phyloP scores from a whole-genome alignment of 2,113 vertebrate genomes.

The Anolis sagrei region DNA sequence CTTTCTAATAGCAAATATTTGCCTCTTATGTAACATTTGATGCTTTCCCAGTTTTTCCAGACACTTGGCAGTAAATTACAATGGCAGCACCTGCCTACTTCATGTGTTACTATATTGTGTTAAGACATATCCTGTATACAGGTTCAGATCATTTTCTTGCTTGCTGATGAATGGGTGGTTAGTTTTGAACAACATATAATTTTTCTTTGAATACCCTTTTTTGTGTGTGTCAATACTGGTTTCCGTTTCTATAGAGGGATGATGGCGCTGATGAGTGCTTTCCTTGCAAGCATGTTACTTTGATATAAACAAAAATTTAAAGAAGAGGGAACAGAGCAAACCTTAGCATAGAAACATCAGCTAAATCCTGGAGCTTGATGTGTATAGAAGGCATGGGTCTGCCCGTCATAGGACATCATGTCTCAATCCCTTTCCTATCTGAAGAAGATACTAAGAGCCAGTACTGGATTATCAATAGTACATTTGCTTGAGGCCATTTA shows the following conservation, averaged over 20 bases:
- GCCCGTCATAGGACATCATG: background rate
- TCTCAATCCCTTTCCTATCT: background rate
- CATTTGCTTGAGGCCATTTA: too few species aligned
- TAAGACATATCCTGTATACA: background rate
- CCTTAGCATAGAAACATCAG: background rate
- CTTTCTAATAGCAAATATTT: background rate
- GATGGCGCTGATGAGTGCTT: background rate
- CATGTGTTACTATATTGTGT: background rate
- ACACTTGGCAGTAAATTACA: background rate
- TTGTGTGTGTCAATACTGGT: background rate
- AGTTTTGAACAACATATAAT: background rate
- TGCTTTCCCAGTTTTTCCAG: background rate
- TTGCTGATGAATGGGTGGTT: background rate
- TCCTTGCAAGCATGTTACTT: background rate
- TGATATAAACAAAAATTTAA: background rate
- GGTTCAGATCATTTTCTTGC: background rate
- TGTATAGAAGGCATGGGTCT: background rate
- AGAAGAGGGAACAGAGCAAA: background rate
- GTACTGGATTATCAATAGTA: too few species aligned
- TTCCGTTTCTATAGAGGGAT: background rate
- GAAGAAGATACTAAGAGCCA: too few species aligned
- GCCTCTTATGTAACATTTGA: background rate
- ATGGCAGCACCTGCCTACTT: background rate
- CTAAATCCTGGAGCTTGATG: background rate
- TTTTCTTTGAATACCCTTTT: background rate